Base-by-base conservation (phyloP, 2,888 invertebrate species). In the Leptura quadrifasciata region DNA sequence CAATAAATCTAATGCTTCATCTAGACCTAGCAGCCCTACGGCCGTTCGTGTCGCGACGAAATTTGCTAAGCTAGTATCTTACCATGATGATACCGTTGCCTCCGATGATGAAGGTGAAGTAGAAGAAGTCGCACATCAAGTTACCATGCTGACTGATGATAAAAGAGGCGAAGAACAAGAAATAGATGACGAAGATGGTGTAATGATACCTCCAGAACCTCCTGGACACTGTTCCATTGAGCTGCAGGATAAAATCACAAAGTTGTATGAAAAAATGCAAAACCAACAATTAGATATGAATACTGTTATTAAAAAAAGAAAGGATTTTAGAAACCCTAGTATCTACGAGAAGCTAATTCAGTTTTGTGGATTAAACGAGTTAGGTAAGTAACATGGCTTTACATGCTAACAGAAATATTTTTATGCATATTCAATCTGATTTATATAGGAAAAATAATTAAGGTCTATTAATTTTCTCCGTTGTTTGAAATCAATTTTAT, bases 341-440 rank as follows among this genome's bases (percentile, higher is more conserved):
- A 98, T 99, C 85, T 99, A 99, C 89, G 98, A 98, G 88, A 98
- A 98, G 88, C 91, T 99, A 0, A 97, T 99, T 82, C 95, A 97
- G 82, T 97, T 95, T 90, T 98, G 98, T 91, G 94, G 94, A 83
- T 96, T 99, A 76, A 98, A 98, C 90, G 98, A 99, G 89, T 92
- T 98, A 84, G 98, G 88, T 88, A 35, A 31, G 88, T 88, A 61
- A 31, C 39, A 12, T 12, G 39, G 39, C 1, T 15, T 54, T n/a
- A 3, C 24, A 24, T 24, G 5, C 24, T 24, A 24, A 5, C 5
- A 24, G 15, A 47, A 47, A 47, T 47, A 47, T 47, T 47, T 4
- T 8, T 12, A 4, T 2, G n/a, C n/a, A 24, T 5, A 24, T 24
- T 24, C 24, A 24, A 24, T 24, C 24, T 24, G 24, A 24, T 24